Evolutionary conservation across 2,888 invertebrate species (phyloP).

Genomic region (Aplocera efformata): DNA sequence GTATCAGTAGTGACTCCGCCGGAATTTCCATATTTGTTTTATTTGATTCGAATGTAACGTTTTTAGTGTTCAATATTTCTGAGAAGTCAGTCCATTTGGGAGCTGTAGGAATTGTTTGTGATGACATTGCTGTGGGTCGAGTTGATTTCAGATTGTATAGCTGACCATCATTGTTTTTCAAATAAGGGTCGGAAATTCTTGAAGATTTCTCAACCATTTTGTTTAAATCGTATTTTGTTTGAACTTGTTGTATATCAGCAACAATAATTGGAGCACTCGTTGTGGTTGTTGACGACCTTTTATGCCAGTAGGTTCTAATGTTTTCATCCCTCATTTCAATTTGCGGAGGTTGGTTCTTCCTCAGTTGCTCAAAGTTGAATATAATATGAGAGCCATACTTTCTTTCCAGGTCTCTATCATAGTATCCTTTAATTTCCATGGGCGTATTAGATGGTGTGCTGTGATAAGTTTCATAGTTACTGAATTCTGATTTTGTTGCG

Average conservation of each 20-base stretch:
- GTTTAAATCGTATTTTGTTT: not conserved
- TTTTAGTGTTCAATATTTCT: slow-evolving; percentile 13
- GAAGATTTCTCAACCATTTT: slow-evolving; percentile 4
- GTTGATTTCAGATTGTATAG: slow-evolving; percentile 1
- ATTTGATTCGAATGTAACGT: too few relatives aligned
- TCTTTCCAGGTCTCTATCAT: slow-evolving; percentile 23
- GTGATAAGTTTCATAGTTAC: slow-evolving; percentile 22
- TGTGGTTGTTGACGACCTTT: slow-evolving; percentile 32
- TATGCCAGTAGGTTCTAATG: slow-evolving; percentile 40
- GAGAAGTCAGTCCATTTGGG: slow-evolving; percentile 33
- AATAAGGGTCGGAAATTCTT: slow-evolving; percentile 6
- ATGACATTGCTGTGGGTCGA: slow-evolving; percentile 25
- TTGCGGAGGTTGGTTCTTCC: slow-evolving; percentile 40
- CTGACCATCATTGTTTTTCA: not conserved
- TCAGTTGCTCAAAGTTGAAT: slow-evolving; percentile 43
- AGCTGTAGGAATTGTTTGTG: slow-evolving; percentile 26
- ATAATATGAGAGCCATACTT: slow-evolving; percentile 36
- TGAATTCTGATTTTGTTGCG: slow-evolving; percentile 23
- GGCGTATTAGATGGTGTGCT: slow-evolving; percentile 6
- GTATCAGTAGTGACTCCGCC: too few relatives aligned
- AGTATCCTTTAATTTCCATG: slow-evolving; percentile 7
- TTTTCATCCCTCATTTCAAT: slow-evolving; percentile 46
- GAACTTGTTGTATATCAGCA: not conserved
- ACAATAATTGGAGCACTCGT: slow-evolving; percentile 22
- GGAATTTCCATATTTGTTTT: too few relatives aligned